Conservation (phyloP, 2,888 invertebrate genomes). For the Penaeus monodon region DNA sequence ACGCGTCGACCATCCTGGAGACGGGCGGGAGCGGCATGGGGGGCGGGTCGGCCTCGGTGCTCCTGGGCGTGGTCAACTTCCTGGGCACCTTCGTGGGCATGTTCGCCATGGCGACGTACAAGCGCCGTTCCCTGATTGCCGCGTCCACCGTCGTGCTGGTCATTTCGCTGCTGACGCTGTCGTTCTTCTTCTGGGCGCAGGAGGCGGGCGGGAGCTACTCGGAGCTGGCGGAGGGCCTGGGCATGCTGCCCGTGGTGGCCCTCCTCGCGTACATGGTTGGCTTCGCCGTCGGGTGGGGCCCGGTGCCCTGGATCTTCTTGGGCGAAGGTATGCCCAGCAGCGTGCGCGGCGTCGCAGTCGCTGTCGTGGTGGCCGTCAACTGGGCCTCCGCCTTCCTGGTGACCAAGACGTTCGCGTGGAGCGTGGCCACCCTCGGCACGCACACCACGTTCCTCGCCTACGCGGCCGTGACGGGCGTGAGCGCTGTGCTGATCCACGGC, state of each 20-base stretch:
- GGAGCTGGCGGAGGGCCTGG: conserved; percentile 6
- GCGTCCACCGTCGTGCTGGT: conserved; percentile 23
- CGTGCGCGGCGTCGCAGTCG: conserved; percentile 48
- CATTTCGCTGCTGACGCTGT: conserved; percentile 16
- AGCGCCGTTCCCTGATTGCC: conserved; percentile 10
- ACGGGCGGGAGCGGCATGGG: conserved; percentile 20
- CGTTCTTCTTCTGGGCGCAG: conserved; percentile 37
- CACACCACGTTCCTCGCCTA: conserved; percentile 42
- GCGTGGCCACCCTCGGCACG: conserved; percentile 20
- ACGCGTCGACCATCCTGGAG: conserved; percentile 46
- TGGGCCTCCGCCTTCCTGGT: conserved; percentile 46
- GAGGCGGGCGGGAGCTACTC: conserved; percentile 1
- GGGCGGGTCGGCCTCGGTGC: conserved; percentile 6
- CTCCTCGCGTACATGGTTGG: conserved; percentile 50
- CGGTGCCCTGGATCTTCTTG: conserved; percentile 61
- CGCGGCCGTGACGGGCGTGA: conserved; percentile 28
- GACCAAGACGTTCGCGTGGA: conserved; percentile 53
- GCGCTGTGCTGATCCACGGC: conserved; percentile 1
- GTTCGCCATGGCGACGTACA: background rate
- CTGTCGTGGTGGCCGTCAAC: conserved; percentile 38
- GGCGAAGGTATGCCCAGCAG: conserved; percentile 57
- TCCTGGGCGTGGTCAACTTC: conserved; percentile 45
- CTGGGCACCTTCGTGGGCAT: conserved; percentile 34
- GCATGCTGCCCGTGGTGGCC: conserved; percentile 27
- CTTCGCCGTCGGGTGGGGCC: conserved; percentile 54